phyloP scores from a whole-genome alignment of 2,888 invertebrate genomes.

The Caenorhabditis zanzibari region DNA sequence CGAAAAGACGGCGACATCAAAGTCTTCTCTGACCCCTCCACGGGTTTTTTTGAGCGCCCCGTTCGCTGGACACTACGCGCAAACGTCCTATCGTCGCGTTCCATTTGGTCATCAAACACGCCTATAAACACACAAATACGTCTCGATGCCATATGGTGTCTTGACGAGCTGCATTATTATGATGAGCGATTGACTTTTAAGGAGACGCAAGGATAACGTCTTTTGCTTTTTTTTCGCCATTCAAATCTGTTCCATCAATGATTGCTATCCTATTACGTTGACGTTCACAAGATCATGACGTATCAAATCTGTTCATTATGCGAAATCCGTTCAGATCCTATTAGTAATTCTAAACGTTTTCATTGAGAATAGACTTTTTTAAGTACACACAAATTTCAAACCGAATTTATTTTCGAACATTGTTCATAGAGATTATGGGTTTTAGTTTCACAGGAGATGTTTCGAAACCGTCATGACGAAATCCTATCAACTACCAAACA shows the following conservation, averaged over 20 bases:
- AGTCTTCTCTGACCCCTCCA: conserved; percentile 43
- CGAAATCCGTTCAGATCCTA: no score
- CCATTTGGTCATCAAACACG: conserved; percentile 42
- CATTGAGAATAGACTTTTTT: no score
- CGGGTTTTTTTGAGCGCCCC: conserved; percentile 43
- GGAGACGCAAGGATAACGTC: conserved; percentile 16
- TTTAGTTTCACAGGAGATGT: no score
- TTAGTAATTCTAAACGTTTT: no score
- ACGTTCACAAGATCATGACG: conserved; percentile 4
- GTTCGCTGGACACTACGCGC: conserved; percentile 28
- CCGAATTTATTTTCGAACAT: no score
- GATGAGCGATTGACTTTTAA: conserved; percentile 46
- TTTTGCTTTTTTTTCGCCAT: background rate
- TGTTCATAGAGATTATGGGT: no score
- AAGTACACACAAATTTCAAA: no score
- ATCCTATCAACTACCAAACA: no score
- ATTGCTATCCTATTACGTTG: conserved; percentile 12
- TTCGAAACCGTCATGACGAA: no score
- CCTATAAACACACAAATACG: conserved; percentile 44
- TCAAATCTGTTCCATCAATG: conserved; percentile 9
- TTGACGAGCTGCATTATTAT: conserved; percentile 49
- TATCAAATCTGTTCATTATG: background rate
- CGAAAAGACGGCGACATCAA: conserved; percentile 43
- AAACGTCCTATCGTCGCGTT: conserved; percentile 2
- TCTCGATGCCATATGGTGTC: conserved; percentile 48